Conservation (phyloP, 2,797 vertebrate genomes). For the Onychomys leucogaster region DNA sequence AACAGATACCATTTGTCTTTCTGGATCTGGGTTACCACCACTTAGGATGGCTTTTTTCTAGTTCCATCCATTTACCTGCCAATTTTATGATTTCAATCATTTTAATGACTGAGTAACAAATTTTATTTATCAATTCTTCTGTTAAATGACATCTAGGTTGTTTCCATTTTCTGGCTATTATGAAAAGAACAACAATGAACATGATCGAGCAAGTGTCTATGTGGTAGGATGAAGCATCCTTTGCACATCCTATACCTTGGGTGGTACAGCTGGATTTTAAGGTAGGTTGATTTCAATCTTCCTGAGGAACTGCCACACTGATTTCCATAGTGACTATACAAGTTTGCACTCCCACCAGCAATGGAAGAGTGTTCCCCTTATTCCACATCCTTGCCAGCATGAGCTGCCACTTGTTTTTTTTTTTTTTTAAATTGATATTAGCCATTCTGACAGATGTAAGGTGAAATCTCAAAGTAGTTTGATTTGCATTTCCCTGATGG, state of each 20-base stretch:
- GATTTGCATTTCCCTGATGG: not conserved
- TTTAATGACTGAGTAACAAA: not conserved
- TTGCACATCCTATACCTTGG: not conserved
- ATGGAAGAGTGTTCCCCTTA: not conserved
- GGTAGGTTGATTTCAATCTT: not conserved
- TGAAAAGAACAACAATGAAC: not conserved
- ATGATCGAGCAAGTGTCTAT: not conserved
- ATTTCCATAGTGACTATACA: not conserved
- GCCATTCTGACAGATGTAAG: not conserved
- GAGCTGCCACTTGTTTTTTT: not conserved
- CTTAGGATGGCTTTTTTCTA: not conserved
- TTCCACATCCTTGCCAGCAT: not conserved
- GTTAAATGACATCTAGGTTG: not conserved
- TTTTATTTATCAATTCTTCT: not conserved
- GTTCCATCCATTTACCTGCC: not conserved
- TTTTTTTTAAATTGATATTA: not conserved
- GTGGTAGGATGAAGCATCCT: not conserved
- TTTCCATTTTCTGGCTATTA: not conserved
- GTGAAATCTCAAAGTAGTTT: not conserved
- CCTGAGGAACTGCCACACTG: not conserved
- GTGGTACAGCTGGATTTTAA: not conserved
- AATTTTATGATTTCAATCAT: not conserved
- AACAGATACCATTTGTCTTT: not conserved
- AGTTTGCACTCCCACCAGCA: not conserved
- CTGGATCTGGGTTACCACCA: not conserved